A percentile compares a stretch with the other conserved stretches of the same genome.
Evolutionary conservation across 2,113 vertebrate genomes (phyloP).

Genomic region (Crotalus viridis): DNA sequence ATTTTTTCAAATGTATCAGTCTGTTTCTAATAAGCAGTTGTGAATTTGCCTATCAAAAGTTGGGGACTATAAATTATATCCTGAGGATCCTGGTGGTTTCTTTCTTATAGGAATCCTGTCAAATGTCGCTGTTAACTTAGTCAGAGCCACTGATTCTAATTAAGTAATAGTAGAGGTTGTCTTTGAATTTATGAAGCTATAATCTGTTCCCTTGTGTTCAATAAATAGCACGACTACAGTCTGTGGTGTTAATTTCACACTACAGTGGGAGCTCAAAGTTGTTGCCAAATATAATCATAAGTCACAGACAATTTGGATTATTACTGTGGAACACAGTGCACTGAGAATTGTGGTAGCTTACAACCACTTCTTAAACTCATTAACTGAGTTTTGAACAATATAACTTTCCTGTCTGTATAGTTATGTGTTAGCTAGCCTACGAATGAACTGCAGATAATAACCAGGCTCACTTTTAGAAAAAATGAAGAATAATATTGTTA

Average conservation of each 20-base stretch:
- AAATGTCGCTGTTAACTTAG: conserved; percentile 63
- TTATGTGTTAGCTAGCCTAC: conserved; percentile 23
- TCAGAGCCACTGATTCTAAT: conserved; percentile 64
- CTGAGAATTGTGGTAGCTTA: conserved; percentile 59
- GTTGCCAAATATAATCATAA: conserved; percentile 72
- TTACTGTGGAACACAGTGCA: conserved; percentile 54
- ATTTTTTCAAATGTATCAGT: background rate
- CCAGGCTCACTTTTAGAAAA: conserved; percentile 20
- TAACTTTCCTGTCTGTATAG: conserved; percentile 46
- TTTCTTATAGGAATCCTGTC: conserved; percentile 50
- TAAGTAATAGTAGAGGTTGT: conserved; percentile 73
- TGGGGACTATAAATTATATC: conserved; percentile 40
- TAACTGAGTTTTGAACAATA: conserved; percentile 55
- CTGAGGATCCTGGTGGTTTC: conserved; percentile 51
- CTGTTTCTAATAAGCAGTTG: conserved; percentile 42
- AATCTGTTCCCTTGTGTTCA: conserved; percentile 69
- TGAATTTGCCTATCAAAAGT: conserved; percentile 36
- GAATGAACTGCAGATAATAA: conserved; percentile 37
- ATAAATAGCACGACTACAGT: conserved; percentile 65
- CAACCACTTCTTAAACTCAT: conserved; percentile 69
- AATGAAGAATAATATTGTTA: background rate
- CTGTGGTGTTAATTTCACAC: conserved; percentile 70
- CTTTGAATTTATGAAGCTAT: conserved; percentile 67
- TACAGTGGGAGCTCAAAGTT: conserved; percentile 66
- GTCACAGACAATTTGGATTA: conserved; percentile 70